These are phyloP conservation scores for Drosophila arizonae DNA, from an alignment of 1,140 invertebrate genomes.

Conservation along the genomic window DNA sequence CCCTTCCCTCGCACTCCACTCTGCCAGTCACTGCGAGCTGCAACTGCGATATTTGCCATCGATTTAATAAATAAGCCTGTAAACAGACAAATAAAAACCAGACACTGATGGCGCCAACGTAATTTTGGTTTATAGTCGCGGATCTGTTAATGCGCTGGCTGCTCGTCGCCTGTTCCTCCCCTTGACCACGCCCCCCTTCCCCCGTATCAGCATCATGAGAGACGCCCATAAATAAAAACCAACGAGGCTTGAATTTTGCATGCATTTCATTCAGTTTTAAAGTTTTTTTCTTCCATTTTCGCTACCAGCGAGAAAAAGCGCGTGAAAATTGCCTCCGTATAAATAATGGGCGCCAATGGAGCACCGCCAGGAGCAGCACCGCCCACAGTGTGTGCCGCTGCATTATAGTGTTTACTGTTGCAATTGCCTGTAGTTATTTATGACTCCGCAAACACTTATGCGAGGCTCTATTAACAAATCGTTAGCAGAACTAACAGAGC, in stretches of 20 bases:
- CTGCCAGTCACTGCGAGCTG: conserved; percentile 22
- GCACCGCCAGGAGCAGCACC: neutral
- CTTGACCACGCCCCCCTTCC: neutral
- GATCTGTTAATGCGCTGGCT: conserved; percentile 76
- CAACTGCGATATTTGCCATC: conserved; percentile 60
- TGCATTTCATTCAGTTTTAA: conserved; percentile 44
- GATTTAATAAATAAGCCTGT: conserved; percentile 74
- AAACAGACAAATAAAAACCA: conserved; percentile 65
- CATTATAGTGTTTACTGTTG: conserved; percentile 42
- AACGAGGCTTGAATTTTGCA: conserved; percentile 77
- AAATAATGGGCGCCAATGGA: conserved; percentile 35
- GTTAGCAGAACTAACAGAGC: neutral
- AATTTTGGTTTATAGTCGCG: conserved; percentile 74
- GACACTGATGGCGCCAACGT: conserved; percentile 52
- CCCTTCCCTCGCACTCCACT: no score
- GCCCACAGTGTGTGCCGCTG: conserved; percentile 13
- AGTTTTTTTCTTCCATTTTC: conserved; percentile 5
- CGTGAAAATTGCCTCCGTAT: conserved; percentile 59
- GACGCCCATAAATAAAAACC: conserved; percentile 76
- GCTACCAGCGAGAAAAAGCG: conserved; percentile 36
- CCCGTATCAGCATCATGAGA: conserved; percentile 21
- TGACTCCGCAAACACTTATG: conserved; percentile 1
- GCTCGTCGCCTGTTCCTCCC: neutral
- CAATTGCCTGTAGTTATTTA: conserved; percentile 43
- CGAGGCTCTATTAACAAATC: conserved; percentile 21